Percentiles rank a stretch among this genome's conserved stretches.
Conservation (phyloP, 2,888 invertebrate genomes). For the Epinotia ramella region DNA sequence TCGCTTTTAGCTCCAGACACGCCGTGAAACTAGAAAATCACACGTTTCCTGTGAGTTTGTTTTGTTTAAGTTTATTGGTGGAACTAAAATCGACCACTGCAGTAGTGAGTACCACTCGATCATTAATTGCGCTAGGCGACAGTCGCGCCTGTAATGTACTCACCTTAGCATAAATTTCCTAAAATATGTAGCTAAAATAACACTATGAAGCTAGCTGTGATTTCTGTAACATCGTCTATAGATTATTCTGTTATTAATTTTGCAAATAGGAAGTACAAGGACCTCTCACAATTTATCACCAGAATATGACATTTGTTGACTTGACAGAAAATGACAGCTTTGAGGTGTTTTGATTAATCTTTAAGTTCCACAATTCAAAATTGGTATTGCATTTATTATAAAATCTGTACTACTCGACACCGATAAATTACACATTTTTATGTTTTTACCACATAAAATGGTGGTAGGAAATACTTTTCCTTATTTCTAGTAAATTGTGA, state of each 20-base stretch:
- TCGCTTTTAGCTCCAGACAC: not conserved
- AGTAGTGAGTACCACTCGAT: constrained; percentile 43
- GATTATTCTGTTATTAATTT: constrained; percentile 29
- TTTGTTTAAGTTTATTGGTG: constrained; percentile 38
- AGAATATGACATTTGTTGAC: constrained; percentile 45
- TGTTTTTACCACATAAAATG: not conserved
- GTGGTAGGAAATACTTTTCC: not conserved
- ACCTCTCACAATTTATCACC: constrained; percentile 38
- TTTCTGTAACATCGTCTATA: constrained; percentile 33
- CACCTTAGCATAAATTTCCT: constrained; percentile 44
- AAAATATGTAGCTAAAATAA: constrained; percentile 34
- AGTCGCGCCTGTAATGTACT: constrained; percentile 23
- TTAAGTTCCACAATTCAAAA: not conserved
- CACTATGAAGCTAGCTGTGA: constrained; percentile 26
- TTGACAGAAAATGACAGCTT: constrained; percentile 44
- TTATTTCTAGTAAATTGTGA: not conserved
- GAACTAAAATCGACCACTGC: constrained; percentile 44
- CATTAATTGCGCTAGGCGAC: constrained; percentile 41
- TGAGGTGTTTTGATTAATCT: constrained; percentile 4
- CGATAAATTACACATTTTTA: not conserved
- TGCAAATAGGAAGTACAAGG: constrained; percentile 17
- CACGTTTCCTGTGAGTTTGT: constrained; percentile 23
- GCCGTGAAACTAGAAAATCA: not conserved
- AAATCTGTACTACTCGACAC: too few relatives aligned
- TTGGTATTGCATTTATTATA: too few relatives aligned